Conservation (phyloP, 2,113 vertebrate species). For the Mastomys coucha region DNA sequence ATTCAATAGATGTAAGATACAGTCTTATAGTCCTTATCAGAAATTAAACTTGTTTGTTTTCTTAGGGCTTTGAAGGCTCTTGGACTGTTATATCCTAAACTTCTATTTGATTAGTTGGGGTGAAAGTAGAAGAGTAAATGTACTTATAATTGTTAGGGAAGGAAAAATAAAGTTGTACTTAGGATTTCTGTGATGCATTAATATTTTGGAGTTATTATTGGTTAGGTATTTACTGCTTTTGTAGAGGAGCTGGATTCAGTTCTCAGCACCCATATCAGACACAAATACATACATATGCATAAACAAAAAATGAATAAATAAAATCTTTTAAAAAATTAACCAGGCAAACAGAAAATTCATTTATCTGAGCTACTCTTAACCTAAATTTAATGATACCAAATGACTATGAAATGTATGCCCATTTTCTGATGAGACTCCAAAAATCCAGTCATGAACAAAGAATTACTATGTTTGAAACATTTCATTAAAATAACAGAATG, state of each 20-base stretch:
- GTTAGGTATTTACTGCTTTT: neutral
- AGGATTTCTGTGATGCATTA: neutral
- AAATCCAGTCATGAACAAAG: constrained; percentile 50
- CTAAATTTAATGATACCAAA: constrained; percentile 16
- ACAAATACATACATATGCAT: neutral
- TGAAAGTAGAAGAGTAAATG: no score
- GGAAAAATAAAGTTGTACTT: accelerated
- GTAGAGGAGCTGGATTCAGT: neutral
- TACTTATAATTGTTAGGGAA: neutral
- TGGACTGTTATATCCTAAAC: neutral
- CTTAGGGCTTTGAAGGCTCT: neutral
- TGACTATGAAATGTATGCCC: neutral
- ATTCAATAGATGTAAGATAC: neutral
- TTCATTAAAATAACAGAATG: constrained; percentile 8
- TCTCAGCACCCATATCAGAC: neutral
- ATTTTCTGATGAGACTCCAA: constrained; percentile 52
- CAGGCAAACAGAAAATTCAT: constrained; percentile 7
- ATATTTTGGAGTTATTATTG: neutral
- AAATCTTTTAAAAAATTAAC: neutral
- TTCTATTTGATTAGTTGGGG: neutral
- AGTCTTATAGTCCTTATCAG: neutral
- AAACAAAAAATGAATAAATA: neutral
- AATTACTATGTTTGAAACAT: constrained; percentile 35
- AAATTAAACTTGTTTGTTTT: neutral
- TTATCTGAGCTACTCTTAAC: constrained; percentile 28